These are phyloP conservation scores for Dreissena polymorpha DNA, from an alignment of 1,140 invertebrate species.

Conservation along the genomic window DNA sequence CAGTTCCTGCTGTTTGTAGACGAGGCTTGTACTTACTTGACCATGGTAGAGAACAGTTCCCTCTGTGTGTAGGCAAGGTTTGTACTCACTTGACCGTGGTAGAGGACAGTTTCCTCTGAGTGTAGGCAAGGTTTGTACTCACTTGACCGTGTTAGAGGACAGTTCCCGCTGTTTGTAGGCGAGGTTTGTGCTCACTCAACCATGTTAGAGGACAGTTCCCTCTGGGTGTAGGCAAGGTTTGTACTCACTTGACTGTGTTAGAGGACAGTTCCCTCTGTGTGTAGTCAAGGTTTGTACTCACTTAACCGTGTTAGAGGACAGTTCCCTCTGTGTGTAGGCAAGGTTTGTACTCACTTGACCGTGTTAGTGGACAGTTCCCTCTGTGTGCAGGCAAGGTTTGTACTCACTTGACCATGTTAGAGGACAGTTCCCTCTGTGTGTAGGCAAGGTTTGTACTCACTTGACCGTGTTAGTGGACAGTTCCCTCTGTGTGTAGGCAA, in stretches of 20 bases:
- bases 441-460: conserved; percentile 63
- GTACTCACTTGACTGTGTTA: no score
- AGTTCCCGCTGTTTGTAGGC: conserved; percentile 68
- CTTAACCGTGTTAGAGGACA: no score
- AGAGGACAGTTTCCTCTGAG: conserved; percentile 68
- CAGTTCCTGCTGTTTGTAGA: conserved; percentile 67
- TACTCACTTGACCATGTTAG: no score
- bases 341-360: no score
- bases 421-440: conserved; percentile 68
- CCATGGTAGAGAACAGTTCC: conserved; percentile 69
- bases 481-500: conserved; percentile 67
- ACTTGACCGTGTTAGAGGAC: no score
- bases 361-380: conserved; percentile 68
- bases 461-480: conserved; percentile 65
- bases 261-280: conserved; percentile 69
- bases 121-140: conserved; percentile 63
- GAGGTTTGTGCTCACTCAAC: no score
- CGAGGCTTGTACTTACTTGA: no score
- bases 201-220: conserved; percentile 69
- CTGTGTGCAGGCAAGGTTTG: conserved; percentile 64
- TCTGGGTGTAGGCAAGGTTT: conserved; percentile 63
- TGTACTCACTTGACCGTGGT: no score
- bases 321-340: conserved; percentile 65
- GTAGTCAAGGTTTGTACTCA: conserved; percentile 61
- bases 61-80: conserved; percentile 63